Conservation (phyloP, 2,888 invertebrate genomes). For the Drosophila nr. perissopoda region DNA sequence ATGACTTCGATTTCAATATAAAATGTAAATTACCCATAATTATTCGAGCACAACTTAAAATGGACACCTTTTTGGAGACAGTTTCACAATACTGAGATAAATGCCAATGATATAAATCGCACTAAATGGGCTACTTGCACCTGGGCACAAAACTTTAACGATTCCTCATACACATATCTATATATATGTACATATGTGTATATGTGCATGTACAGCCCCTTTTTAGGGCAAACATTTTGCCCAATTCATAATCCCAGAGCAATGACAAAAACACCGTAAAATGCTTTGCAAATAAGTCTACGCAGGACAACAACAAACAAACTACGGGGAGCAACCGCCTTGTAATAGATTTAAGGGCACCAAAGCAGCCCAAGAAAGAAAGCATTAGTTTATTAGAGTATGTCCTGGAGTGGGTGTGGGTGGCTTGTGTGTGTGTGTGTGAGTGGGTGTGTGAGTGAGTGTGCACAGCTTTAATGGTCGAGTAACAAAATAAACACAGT, state of each 20-base stretch:
- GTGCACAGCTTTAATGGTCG: constrained; percentile 65
- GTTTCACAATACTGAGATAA: constrained; percentile 5
- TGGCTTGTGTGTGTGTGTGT: constrained; percentile 11
- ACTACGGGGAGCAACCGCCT: constrained; percentile 45
- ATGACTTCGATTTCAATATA: constrained; percentile 16
- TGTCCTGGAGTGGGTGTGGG: constrained; percentile 10
- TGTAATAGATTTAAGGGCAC: constrained; percentile 71
- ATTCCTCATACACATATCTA: background rate
- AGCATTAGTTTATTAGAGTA: constrained; percentile 76
- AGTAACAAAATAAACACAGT: constrained; percentile 53
- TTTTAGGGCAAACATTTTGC: constrained; percentile 30
- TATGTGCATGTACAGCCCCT: constrained; percentile 4
- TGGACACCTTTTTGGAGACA: background rate
- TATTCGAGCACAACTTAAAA: constrained; percentile 4
- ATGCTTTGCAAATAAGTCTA: constrained; percentile 69
- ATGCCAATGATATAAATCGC: constrained; percentile 30
- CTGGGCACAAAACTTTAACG: constrained; percentile 22
- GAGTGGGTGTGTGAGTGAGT: constrained; percentile 22
- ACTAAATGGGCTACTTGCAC: constrained; percentile 27
- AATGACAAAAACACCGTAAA: constrained; percentile 51
- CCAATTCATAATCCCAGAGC: constrained; percentile 45
- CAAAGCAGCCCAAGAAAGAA: constrained; percentile 40
- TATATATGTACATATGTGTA: background rate
- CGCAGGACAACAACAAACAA: constrained; percentile 34
- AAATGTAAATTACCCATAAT: constrained; percentile 24